Conservation (phyloP, 1,140 invertebrate genomes). For the Anoplophora glabripennis region DNA sequence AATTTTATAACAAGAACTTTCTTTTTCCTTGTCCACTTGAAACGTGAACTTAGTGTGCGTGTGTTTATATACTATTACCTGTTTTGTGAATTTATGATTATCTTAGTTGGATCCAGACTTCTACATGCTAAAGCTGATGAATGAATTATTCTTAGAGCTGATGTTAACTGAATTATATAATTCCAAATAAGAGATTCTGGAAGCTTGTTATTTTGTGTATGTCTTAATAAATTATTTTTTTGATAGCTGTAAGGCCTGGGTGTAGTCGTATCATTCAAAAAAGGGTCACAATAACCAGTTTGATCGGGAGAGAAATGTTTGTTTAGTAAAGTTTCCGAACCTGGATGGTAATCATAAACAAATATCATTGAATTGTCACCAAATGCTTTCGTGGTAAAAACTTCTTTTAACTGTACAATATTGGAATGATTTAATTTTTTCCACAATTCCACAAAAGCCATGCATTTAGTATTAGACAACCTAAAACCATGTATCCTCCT, state of each 20-base stretch:
- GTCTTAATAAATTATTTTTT: conserved; percentile 71
- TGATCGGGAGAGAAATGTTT: conserved; percentile 77
- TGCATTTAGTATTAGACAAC: conserved; percentile 79
- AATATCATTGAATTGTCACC: conserved; percentile 94
- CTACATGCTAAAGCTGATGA: conserved; percentile 60
- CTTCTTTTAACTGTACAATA: conserved; percentile 85
- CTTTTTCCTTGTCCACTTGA: too few relatives aligned
- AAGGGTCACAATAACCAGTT: conserved; percentile 77
- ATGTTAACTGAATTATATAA: conserved; percentile 92
- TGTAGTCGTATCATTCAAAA: conserved; percentile 78
- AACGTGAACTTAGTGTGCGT: too few relatives aligned
- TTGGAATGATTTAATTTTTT: conserved; percentile 91
- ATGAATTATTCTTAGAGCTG: conserved; percentile 90
- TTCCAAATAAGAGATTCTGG: conserved; percentile 93
- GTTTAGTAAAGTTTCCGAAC: conserved; percentile 80
- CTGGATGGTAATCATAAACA: conserved; percentile 94
- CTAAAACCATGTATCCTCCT: conserved; percentile 80
- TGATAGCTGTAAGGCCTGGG: conserved; percentile 79
- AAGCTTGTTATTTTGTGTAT: conserved; percentile 70
- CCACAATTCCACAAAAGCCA: conserved; percentile 87
- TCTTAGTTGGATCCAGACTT: conserved; percentile 87
- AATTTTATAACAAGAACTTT: too few relatives aligned
- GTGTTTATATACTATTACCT: conserved; percentile 39
- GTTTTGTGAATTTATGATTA: conserved; percentile 72
- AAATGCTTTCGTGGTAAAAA: conserved; percentile 94